phyloP scores from a whole-genome alignment of 2,113 vertebrate species.

The Meles meles region DNA sequence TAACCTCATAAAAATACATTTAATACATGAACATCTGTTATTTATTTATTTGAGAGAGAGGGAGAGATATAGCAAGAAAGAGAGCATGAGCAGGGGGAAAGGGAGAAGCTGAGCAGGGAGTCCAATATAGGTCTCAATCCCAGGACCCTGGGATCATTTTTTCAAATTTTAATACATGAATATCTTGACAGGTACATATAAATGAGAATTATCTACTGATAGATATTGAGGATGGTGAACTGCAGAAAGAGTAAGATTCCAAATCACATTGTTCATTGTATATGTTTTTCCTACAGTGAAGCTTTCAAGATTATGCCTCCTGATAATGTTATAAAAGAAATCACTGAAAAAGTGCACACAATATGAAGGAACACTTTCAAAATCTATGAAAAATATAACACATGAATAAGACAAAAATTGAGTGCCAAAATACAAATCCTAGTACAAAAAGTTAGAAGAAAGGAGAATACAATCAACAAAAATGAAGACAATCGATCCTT shows the following conservation, averaged over 20 bases:
- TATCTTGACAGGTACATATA: background rate
- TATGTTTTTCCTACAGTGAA: background rate
- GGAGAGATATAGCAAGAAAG: background rate
- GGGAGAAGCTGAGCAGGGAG: background rate
- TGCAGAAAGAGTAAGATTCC: background rate
- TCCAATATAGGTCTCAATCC: background rate
- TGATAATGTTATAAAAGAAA: background rate
- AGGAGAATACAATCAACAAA: background rate
- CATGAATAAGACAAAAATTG: background rate
- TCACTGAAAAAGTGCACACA: background rate
- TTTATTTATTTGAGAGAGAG: background rate
- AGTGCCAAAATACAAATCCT: background rate
- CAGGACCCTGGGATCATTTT: no score
- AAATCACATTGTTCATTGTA: rapidly evolving
- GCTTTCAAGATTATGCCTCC: background rate
- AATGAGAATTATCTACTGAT: background rate
- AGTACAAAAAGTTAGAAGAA: background rate
- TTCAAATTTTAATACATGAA: background rate
- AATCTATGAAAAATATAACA: background rate
- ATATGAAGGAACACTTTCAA: background rate
- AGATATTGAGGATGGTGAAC: background rate
- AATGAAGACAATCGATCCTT: background rate
- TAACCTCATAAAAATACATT: background rate
- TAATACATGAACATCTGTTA: background rate
- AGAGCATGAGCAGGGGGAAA: background rate